Evolutionary conservation across 1,140 invertebrate genomes (phyloP).

Genomic region (Apis cerana): DNA sequence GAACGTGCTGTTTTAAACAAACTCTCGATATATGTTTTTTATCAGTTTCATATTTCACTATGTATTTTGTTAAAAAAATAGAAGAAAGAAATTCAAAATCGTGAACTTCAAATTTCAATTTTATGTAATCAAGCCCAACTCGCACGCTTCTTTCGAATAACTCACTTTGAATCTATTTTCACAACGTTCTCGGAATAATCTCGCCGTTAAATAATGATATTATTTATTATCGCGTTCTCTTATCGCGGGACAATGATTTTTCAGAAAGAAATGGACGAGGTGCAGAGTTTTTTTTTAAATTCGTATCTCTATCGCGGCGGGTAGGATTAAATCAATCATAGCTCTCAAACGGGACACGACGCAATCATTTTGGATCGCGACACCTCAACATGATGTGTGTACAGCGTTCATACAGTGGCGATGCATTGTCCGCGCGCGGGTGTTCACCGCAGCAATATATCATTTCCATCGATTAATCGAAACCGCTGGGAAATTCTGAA

Average conservation of each 20-base stretch:
- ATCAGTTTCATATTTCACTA: neutral
- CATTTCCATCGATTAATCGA: conserved; percentile 36
- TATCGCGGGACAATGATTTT: neutral
- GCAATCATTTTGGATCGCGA: conserved; percentile 33
- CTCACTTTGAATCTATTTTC: neutral
- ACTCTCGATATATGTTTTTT: neutral
- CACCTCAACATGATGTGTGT: conserved; percentile 43
- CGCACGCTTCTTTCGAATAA: no score
- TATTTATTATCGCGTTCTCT: no score
- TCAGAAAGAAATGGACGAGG: neutral
- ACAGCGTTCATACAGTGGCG: conserved; percentile 35
- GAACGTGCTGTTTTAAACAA: neutral
- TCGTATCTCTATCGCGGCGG: neutral
- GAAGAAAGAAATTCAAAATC: neutral
- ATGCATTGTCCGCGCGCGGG: conserved; percentile 13
- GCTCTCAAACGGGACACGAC: conserved; percentile 12
- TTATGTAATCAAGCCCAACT: neutral
- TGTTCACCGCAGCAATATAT: conserved; percentile 30
- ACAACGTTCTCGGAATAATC: neutral
- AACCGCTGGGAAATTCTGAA: neutral
- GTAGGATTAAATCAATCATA: conserved; percentile 37
- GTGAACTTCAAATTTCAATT: neutral
- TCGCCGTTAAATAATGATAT: neutral
- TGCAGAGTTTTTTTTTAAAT: neutral
- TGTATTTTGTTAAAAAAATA: neutral